phyloP scores from a whole-genome alignment of 2,113 vertebrate species.

The Megaceryle maxima region DNA sequence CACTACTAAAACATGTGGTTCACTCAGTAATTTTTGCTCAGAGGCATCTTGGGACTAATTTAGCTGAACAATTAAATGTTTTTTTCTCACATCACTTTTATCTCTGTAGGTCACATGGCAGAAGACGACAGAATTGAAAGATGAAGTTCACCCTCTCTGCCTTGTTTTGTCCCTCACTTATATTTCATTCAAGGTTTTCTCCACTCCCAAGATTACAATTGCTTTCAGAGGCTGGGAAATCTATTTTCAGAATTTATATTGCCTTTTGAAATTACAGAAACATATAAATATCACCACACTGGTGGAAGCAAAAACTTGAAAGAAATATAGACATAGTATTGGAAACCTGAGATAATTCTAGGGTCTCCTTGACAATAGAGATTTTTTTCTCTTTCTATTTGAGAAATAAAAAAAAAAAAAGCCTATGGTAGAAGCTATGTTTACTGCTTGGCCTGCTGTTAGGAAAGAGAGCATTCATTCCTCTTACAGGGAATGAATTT shows the following conservation, averaged over 20 bases:
- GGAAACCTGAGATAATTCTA: slow-evolving; percentile 17
- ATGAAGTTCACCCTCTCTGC: background rate
- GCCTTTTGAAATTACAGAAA: slow-evolving; percentile 38
- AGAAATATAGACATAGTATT: background rate
- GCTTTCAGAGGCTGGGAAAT: slow-evolving; percentile 50
- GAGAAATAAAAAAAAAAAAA: background rate
- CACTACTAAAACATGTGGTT: slow-evolving; percentile 32
- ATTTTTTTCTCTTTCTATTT: background rate
- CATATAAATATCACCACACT: background rate
- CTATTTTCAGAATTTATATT: slow-evolving; percentile 52
- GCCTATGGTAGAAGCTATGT: background rate
- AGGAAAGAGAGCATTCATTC: background rate
- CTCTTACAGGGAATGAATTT: background rate
- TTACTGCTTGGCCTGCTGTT: background rate
- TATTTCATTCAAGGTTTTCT: slow-evolving; percentile 50
- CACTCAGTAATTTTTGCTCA: slow-evolving; percentile 44
- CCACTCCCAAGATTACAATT: slow-evolving; percentile 13
- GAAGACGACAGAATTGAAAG: background rate
- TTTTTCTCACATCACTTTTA: slow-evolving; percentile 5
- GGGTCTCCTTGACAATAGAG: background rate
- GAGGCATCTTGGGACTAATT: slow-evolving; percentile 49
- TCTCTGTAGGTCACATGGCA: background rate
- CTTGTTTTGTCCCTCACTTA: background rate
- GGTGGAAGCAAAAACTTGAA: slow-evolving; percentile 10
- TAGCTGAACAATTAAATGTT: slow-evolving; percentile 10